Evolutionary conservation across 1,140 invertebrate species (phyloP).

Genomic region (Caerostris darwini): DNA sequence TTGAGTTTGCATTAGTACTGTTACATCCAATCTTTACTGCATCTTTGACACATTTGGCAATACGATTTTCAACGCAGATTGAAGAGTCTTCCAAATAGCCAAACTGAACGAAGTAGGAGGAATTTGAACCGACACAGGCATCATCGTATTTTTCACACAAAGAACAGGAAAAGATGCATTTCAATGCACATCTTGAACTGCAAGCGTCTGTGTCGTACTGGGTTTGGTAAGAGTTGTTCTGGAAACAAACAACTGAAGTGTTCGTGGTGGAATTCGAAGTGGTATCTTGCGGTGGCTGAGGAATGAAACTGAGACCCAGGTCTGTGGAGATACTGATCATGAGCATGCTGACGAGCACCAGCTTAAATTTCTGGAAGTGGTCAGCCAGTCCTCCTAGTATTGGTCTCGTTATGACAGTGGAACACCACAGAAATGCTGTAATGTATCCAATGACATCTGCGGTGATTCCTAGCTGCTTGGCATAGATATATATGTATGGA

Average conservation of each 20-base stretch:
- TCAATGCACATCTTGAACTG: not conserved
- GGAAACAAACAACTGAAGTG: not conserved
- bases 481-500: constrained; percentile 81
- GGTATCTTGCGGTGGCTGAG: not conserved
- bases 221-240: not conserved
- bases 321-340: constrained; percentile 53
- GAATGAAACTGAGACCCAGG: constrained; percentile 56
- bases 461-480: constrained; percentile 80
- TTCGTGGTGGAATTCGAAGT: not conserved
- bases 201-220: not conserved
- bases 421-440: constrained; percentile 81
- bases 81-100: not conserved
- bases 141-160: not conserved
- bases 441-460: constrained; percentile 80
- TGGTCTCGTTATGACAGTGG: constrained; percentile 80
- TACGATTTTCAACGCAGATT: not conserved
- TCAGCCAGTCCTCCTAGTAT: constrained; percentile 81
- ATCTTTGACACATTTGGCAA: not conserved
- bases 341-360: constrained; percentile 77
- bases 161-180: not conserved
- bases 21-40: not conserved
- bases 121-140: not conserved
- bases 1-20: not conserved
- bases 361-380: constrained; percentile 80
- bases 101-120: not conserved